Evolutionary conservation across 1,140 invertebrate genomes (phyloP).

Genomic region (Polypedilum pembai): DNA sequence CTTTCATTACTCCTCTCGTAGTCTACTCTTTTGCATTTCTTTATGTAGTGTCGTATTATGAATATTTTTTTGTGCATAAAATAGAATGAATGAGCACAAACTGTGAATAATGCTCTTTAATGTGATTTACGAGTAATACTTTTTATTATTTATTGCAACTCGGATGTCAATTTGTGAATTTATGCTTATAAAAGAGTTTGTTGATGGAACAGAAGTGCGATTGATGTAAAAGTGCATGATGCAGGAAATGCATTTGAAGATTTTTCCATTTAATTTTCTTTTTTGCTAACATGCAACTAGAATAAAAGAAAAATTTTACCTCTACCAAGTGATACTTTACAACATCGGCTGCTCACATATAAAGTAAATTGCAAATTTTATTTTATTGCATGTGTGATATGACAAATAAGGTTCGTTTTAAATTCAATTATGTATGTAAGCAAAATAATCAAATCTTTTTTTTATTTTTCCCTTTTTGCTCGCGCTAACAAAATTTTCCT

Average conservation of each 20-base stretch:
- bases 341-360: too few relatives aligned
- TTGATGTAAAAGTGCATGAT: neutral
- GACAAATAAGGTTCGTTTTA: constrained; percentile 27
- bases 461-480: neutral
- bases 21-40: neutral
- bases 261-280: too few relatives aligned
- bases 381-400: neutral
- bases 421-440: constrained; percentile 24
- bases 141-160: constrained; percentile 13
- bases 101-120: constrained; percentile 1
- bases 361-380: neutral
- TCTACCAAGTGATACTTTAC: too few relatives aligned
- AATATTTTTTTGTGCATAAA: neutral
- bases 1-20: neutral
- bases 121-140: constrained; percentile 18
- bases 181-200: neutral
- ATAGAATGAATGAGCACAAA: constrained; percentile 13
- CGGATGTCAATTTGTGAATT: neutral
- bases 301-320: too few relatives aligned
- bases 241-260: neutral
- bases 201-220: neutral
- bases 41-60: neutral
- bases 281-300: too few relatives aligned
- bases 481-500: neutral
- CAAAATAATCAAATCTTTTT: neutral